These are phyloP conservation scores for Tineola bisselliella DNA, from an alignment of 2,888 invertebrate species.

Conservation along the genomic window DNA sequence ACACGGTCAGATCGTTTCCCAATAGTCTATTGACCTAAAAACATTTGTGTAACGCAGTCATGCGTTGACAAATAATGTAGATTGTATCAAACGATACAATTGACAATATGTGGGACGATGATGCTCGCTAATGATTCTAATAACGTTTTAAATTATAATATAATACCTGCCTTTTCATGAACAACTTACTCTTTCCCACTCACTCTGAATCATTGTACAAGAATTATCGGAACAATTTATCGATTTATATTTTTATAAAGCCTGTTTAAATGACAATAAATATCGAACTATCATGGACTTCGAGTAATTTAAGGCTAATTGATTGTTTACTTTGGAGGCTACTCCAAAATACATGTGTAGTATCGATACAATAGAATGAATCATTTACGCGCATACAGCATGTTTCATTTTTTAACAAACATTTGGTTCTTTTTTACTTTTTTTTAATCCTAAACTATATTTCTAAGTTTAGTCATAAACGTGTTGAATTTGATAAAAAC, in stretches of 20 bases:
- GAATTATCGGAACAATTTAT: conserved; percentile 1
- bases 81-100: conserved; percentile 31
- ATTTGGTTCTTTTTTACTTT: too few relatives aligned
- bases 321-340: conserved; percentile 53
- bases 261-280: conserved; percentile 44
- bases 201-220: neutral
- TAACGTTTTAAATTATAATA: conserved; percentile 7
- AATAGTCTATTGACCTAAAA: conserved; percentile 63
- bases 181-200: neutral
- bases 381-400: neutral
- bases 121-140: conserved; percentile 4
- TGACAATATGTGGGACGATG: conserved; percentile 9
- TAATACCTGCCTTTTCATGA: conserved; percentile 8
- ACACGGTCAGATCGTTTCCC: conserved; percentile 56
- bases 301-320: conserved; percentile 57
- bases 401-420: neutral
- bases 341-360: neutral
- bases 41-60: conserved; percentile 56
- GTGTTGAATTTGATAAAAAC: too few relatives aligned
- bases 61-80: conserved; percentile 56
- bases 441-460: too few relatives aligned
- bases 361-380: conserved; percentile 8
- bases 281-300: conserved; percentile 52
- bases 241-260: neutral
- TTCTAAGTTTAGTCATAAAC: too few relatives aligned